Evolutionary conservation across 2,113 vertebrate species (phyloP), one percentile per base, ranked within the genome.

Genomic region (Siniperca chuatsi): DNA sequence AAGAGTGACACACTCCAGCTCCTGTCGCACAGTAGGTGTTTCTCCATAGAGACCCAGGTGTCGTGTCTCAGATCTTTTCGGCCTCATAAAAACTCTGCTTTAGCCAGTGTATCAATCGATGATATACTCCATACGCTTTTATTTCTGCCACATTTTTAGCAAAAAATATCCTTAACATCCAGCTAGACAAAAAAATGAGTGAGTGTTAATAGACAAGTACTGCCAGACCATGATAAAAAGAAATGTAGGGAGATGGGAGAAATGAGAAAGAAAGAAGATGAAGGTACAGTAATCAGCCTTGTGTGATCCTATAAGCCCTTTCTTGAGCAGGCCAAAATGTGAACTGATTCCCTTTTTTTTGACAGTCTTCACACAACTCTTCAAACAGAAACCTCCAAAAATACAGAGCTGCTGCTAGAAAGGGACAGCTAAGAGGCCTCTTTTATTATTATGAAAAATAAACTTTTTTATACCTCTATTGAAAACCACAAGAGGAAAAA

Each of bases 61-160:
- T 67, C 21, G 84, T 90, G 84, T 93, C 82, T 92, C 88, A 84
- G 87, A 91, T 93, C 83, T 92, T 90, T 89, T 84, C 69, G 54
- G 90, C 89, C 94, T 93, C 89, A 93, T 92, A 92, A 92, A 93
- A 93, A 90, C 79, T 78, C 73, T 42, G 71, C 75, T 82, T 91
- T 73, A 77, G 86, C 85, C 90, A 64, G 71, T 16, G 85, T 85
- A 77, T 83, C 90, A 90, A 93, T 93, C 92, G 85, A 92, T 92
- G 88, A 77, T 82, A 48, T 54, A 74, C 87, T 89, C 74, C 81
- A 66, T 79, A 72, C n/a, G 35, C 74, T 54, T 86, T 87, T 78
- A 76, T 66, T 79, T 44, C 75, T 40, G 69, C 82, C 40, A 52
- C 78, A 85, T 55, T 82, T 78, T 46, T 57, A 42, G 23, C 2